Evolutionary conservation across 1,140 invertebrate species (phyloP).

Genomic region (Apis mellifera): Amel_HAv3.1 CM009945.2:3633001-3633500

Average conservation of each 20-base stretch:
- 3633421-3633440: constrained; percentile 39
- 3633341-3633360: not conserved
- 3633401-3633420: constrained; percentile 25
- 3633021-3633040: not conserved
- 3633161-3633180: not conserved
- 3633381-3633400: constrained; percentile 38
- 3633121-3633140: constrained; percentile 23
- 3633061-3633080: constrained; percentile 21
- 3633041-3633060: not conserved
- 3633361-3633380: constrained; percentile 67
- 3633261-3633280: constrained; percentile 1
- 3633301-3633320: not conserved
- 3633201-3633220: not conserved
- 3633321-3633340: not conserved
- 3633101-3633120: constrained; percentile 58
- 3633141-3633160: constrained; percentile 16
- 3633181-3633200: not conserved
- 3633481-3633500: not conserved
- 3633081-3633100: constrained; percentile 32
- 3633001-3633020: too few relatives aligned
- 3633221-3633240: not conserved
- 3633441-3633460: constrained; percentile 34
- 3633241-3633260: constrained; percentile 1
- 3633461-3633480: not conserved
- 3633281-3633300: not conserved